Base-by-base conservation (phyloP, 1,140 invertebrate species). In the Helicoverpa zea region DNA sequence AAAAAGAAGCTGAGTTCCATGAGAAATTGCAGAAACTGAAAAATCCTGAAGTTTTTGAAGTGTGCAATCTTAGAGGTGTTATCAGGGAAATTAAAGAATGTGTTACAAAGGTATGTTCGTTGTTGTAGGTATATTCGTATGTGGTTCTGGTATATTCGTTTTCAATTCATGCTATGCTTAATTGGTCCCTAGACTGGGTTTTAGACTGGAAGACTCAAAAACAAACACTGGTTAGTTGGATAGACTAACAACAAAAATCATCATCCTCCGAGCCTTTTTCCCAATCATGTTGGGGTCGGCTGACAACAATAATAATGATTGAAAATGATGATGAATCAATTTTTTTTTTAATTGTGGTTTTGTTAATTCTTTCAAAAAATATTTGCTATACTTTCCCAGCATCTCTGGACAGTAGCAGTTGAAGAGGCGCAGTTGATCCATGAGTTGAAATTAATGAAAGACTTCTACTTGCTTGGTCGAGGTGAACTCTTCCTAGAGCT, bases 401-500 rank as follows among this genome's bases (percentile, higher is more conserved):
- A 97, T 86, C 90, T 98, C 14, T 97, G 97, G 95, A 96, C 96
- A 14, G 95, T 98, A 23, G 97, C 97, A 13, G 96, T 97, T 0
- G 96, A 97, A 87, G 97, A 98, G 86, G 97, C 97, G 2, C 96
- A 97, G 80, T 91, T 98, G 9, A 90, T 97, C 12, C 96, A 96
- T 58, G 97, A 98, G 84, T 89, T 98, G 35, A 95, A 95, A 81
- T 88, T 97, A 2, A 96, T 98, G 63, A 97, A 98, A 86, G 97
- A 98, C 84, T 98, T 97, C 90, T 98, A 96, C 84, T 92, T 97
- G 4, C 93, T 98, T 77, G 97, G 97, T 2, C 95, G 97, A 12
- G 97, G 97, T 0, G 97, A 98, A 93, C 95, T 98, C 10, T 98
- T 97, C 86, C 93, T 97, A 18, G 97, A 97, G 89, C 96, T 98